Evolutionary conservation across 2,113 vertebrate genomes (phyloP).

Genomic region (Anhinga anhinga): DNA sequence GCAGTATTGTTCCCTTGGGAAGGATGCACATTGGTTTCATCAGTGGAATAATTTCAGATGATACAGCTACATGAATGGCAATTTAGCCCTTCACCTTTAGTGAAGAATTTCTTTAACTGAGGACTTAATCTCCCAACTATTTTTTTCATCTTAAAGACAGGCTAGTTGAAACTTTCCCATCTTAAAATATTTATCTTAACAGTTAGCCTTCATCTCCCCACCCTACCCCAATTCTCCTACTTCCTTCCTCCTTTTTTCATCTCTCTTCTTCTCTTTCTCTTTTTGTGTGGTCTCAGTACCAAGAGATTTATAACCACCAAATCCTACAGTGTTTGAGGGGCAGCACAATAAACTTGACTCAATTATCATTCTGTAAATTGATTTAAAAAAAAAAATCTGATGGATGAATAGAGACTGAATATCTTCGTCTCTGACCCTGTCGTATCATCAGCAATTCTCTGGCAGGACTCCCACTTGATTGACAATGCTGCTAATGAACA

Average conservation of each 20-base stretch:
- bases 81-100: conserved; percentile 67
- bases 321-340: conserved; percentile 47
- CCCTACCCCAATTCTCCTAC: neutral
- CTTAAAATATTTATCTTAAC: conserved; percentile 29
- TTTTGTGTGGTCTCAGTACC: conserved; percentile 23
- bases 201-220: conserved; percentile 37
- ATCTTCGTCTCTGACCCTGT: conserved; percentile 74
- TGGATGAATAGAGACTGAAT: conserved; percentile 77
- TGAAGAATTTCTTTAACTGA: conserved; percentile 45
- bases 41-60: conserved; percentile 72
- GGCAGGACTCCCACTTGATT: conserved; percentile 67
- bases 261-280: neutral
- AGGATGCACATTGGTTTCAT: conserved; percentile 44
- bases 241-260: neutral
- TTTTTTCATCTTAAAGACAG: conserved; percentile 30
- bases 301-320: conserved; percentile 52
- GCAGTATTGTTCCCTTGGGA: conserved; percentile 46
- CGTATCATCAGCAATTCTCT: conserved; percentile 64
- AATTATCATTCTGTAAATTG: conserved; percentile 75
- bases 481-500: conserved; percentile 79
- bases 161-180: neutral
- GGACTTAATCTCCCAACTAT: conserved; percentile 35
- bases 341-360: conserved; percentile 63
- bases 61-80: conserved; percentile 65
- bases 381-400: conserved; percentile 77